Evolutionary conservation across 1,140 invertebrate species (phyloP).

Genomic region (Drosophila bipectinata): DNA sequence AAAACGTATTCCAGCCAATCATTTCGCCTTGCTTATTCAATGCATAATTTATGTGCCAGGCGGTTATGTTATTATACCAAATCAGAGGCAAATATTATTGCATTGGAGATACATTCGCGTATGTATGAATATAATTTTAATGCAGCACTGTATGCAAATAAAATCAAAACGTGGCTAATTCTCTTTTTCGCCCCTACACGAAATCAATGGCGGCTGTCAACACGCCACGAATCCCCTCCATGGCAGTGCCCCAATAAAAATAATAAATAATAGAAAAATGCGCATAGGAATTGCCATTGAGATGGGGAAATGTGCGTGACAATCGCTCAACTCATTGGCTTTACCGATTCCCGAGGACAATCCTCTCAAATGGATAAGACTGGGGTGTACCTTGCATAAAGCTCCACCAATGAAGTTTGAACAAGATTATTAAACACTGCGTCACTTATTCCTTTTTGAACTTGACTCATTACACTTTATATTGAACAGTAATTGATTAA

Average conservation of each 20-base stretch:
- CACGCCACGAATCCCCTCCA: slow-evolving; percentile 15
- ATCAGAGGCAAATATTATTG: slow-evolving; percentile 48
- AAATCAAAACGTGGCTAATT: slow-evolving; percentile 70
- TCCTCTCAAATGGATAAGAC: neutral
- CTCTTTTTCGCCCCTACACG: slow-evolving; percentile 39
- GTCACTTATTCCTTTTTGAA: too few species aligned
- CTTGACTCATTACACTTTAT: neutral
- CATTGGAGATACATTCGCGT: slow-evolving; percentile 16
- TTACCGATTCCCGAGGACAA: slow-evolving; percentile 21
- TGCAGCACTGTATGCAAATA: slow-evolving; percentile 65
- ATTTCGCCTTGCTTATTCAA: slow-evolving; percentile 8
- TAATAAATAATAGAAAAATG: slow-evolving; percentile 80
- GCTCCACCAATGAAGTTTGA: neutral
- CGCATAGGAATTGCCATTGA: slow-evolving; percentile 64
- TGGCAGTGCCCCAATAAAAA: slow-evolving; percentile 44
- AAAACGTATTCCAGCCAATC: slow-evolving; percentile 20
- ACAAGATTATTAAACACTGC: too few species aligned
- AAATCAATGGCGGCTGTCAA: slow-evolving; percentile 73
- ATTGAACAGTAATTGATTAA: neutral
- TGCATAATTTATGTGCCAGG: slow-evolving; percentile 43
- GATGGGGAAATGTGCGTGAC: slow-evolving; percentile 66
- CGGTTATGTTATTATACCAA: slow-evolving; percentile 50
- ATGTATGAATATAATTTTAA: slow-evolving; percentile 60
- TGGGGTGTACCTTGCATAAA: neutral
- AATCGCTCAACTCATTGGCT: slow-evolving; percentile 52